Base-by-base conservation (phyloP, 1,140 invertebrate species). In the Myzus persicae region DNA sequence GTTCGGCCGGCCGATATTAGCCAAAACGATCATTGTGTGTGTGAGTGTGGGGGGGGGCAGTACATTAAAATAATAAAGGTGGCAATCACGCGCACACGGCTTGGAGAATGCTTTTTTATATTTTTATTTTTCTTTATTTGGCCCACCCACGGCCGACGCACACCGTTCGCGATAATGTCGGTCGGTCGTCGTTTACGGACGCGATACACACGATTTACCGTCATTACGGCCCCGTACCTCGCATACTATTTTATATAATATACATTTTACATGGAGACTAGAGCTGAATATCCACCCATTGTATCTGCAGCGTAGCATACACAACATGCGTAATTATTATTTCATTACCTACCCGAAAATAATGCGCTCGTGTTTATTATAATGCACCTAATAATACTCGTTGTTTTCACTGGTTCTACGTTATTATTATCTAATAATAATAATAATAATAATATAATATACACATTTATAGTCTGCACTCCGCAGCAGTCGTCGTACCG, bases 101-200 rank as follows among this genome's bases (percentile, higher is more conserved):
- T 36, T 8, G 5, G 26, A 54, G 46, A 90, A 46, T 9, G 48
- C n/a, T 59, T 51, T 36, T 31, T 48, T 90, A 90, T 90, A 22
- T 67, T 90, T n/a, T 42, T 90, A 38, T 90, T 90, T 90, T 90
- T 90, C 40, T 24, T 90, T 90, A 36, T 90, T 90, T 40, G 89
- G 89, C 89, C 59, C 89, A 90, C 89, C 89, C 89, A 90, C 89
- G 38, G 54, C 51, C 40, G 82, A 40, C 82, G 31, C 82, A 85
- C 24, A 44, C 84, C 84, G 26, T 85, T 85, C 84, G 40, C 84
- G 42, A 44, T 44, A 85, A 76, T 76, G n/a, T 76, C 59, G 59
- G 59, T 76, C 59, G 59, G 59, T 82, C 81, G 81, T 82, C 81
- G 81, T 82, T 40, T 82, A 36, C 36, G 36, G 24, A 38, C 36